Conservation (phyloP, 2,113 vertebrate genomes). For the Rhabdornis inornatus region DNA sequence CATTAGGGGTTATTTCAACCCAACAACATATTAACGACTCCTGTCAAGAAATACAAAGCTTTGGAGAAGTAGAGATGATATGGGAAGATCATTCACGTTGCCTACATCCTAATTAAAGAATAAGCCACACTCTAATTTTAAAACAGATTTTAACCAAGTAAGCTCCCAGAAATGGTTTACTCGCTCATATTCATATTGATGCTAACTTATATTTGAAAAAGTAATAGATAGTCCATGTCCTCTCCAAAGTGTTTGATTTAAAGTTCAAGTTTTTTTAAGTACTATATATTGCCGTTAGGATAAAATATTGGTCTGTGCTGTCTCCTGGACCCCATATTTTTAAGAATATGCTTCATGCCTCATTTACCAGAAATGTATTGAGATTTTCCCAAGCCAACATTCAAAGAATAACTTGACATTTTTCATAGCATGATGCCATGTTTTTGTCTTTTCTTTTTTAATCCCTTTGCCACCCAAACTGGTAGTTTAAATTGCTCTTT, state of each 20-base stretch:
- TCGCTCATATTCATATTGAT: not conserved
- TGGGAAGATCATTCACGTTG: not conserved
- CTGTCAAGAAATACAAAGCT: not conserved
- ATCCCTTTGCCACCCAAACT: not conserved
- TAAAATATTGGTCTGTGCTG: slow-evolving; percentile 43
- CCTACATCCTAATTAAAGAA: not conserved
- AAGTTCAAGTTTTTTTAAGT: slow-evolving; percentile 47
- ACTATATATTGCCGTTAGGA: slow-evolving; percentile 20
- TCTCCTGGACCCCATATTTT: slow-evolving; percentile 42
- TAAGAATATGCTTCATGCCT: slow-evolving; percentile 57
- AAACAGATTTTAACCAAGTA: not conserved
- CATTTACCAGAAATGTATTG: slow-evolving; percentile 61
- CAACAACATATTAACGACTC: not conserved
- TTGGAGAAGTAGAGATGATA: not conserved
- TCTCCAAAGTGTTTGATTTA: slow-evolving; percentile 41
- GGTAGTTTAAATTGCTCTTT: not conserved
- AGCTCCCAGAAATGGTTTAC: not conserved
- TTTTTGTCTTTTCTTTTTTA: slow-evolving; percentile 15
- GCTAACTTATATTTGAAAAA: not conserved
- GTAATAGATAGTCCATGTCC: not conserved
- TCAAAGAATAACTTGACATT: slow-evolving; percentile 55
- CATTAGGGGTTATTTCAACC: not conserved
- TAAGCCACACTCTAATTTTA: not conserved
- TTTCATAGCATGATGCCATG: not conserved
- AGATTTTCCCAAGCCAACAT: slow-evolving; percentile 51